Evolutionary conservation across 2,888 invertebrate species (phyloP).

Genomic region (Drosophila flavopinicola): DNA sequence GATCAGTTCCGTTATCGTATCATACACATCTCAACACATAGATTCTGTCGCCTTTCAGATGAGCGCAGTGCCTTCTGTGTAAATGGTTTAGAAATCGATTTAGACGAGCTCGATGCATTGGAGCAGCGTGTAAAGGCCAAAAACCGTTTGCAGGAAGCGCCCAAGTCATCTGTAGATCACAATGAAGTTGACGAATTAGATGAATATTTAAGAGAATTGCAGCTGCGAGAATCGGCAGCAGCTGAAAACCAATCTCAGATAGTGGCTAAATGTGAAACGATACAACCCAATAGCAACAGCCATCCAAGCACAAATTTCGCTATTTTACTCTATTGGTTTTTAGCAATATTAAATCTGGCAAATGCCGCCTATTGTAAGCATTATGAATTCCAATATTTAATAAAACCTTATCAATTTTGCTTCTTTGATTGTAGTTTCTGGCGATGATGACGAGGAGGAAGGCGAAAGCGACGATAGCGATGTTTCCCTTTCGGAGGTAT

Average conservation of each 20-base stretch:
- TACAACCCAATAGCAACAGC: constrained; percentile 13
- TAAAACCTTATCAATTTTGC: constrained; percentile 64
- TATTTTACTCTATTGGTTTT: constrained; percentile 83
- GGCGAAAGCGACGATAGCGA: constrained; percentile 86
- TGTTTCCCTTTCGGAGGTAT: constrained; percentile 82
- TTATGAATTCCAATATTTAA: constrained; percentile 42
- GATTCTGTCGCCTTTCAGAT: constrained; percentile 82
- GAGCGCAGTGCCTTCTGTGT: constrained; percentile 82
- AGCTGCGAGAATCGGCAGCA: constrained; percentile 63
- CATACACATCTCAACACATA: constrained; percentile 47
- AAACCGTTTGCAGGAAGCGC: constrained; percentile 55
- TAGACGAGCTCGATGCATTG: constrained; percentile 83
- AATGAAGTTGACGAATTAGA: constrained; percentile 83
- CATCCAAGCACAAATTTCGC: constrained; percentile 71
- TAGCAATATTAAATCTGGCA: constrained; percentile 83
- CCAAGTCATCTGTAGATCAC: constrained; percentile 30
- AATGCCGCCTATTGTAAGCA: constrained; percentile 83
- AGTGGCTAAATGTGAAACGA: constrained; percentile 25
- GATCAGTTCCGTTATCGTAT: constrained; percentile 17
- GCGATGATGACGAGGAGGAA: constrained; percentile 83
- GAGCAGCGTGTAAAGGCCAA: constrained; percentile 82
- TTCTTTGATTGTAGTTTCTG: constrained; percentile 65
- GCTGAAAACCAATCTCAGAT: constrained; percentile 45
- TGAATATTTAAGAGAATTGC: constrained; percentile 83
- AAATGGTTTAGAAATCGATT: constrained; percentile 85